A percentile compares a stretch with the other conserved stretches of the same genome.
Evolutionary conservation across 2,888 invertebrate genomes (phyloP).

Genomic region (Agonopterix arenella): DNA sequence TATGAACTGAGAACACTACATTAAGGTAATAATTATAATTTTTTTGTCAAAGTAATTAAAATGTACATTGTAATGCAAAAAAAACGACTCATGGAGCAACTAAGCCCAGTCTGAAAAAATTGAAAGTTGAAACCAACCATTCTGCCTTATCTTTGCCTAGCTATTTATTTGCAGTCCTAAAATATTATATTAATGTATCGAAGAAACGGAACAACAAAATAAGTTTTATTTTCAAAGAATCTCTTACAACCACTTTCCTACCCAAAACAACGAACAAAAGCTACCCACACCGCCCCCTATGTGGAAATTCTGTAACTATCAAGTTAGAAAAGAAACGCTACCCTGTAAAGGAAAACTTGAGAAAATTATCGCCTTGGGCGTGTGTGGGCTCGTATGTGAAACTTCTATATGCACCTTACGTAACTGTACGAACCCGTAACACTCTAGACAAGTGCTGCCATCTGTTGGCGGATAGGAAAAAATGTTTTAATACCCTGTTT

Average conservation of each 20-base stretch:
- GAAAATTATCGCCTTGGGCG: slow-evolving; percentile 46
- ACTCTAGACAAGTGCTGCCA: slow-evolving; percentile 14
- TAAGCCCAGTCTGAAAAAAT: no score
- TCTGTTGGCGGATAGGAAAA: slow-evolving; percentile 40
- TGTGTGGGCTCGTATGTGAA: slow-evolving; percentile 39
- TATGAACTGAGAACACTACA: no score
- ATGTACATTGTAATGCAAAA: no score
- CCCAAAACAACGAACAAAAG: neutral
- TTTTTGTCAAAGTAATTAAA: no score
- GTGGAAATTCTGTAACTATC: slow-evolving; percentile 52
- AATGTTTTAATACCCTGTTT: slow-evolving; percentile 26
- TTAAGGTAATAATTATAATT: no score
- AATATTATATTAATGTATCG: no score
- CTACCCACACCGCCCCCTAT: slow-evolving; percentile 60
- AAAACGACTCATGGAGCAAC: no score
- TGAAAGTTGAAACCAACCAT: no score
- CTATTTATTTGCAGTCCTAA: no score
- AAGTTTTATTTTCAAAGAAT: neutral
- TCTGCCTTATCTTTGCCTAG: no score
- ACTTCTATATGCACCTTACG: slow-evolving; percentile 25
- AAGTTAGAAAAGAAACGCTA: slow-evolving; percentile 42
- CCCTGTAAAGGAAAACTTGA: slow-evolving; percentile 51
- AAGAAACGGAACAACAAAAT: neutral
- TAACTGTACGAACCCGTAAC: no score
- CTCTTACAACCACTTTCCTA: neutral